These are phyloP conservation scores for Pagetopsis macropterus DNA, from an alignment of 2,797 vertebrate genomes.

Conservation along the genomic window DNA sequence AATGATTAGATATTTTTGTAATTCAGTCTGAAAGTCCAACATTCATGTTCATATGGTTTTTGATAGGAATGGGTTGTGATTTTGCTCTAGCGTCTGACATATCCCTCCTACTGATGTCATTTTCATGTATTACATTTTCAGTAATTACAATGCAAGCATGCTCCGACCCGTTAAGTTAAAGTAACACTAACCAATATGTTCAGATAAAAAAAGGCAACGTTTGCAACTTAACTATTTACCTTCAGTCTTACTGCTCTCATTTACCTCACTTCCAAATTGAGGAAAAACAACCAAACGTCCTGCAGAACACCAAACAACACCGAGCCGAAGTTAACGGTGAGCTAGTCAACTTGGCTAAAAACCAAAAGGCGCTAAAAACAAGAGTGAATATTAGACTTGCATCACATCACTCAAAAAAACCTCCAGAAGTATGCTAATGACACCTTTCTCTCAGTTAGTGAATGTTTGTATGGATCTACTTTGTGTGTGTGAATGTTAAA, in stretches of 20 bases:
- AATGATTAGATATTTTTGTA: background rate
- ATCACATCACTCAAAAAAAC: background rate
- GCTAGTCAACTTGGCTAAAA: background rate
- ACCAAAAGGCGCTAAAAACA: background rate
- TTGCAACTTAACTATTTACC: no score
- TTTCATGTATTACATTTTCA: background rate
- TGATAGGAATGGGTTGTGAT: background rate
- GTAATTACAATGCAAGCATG: background rate
- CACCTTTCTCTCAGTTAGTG: background rate
- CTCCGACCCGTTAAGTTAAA: background rate
- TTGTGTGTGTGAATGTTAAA: slow-evolving; percentile 9
- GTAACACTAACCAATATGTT: background rate
- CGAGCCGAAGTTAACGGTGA: background rate
- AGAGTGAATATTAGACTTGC: background rate
- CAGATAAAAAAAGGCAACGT: no score
- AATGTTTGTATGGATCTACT: background rate
- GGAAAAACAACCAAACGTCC: no score
- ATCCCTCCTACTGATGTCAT: background rate
- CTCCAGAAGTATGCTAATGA: background rate
- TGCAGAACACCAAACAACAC: no score
- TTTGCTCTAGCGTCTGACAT: background rate
- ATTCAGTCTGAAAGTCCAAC: background rate
- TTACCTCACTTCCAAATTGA: no score
- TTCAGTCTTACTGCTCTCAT: no score
- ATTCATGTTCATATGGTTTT: background rate